Conservation (phyloP, 2,888 invertebrate species). For the Nycteola revayana region DNA sequence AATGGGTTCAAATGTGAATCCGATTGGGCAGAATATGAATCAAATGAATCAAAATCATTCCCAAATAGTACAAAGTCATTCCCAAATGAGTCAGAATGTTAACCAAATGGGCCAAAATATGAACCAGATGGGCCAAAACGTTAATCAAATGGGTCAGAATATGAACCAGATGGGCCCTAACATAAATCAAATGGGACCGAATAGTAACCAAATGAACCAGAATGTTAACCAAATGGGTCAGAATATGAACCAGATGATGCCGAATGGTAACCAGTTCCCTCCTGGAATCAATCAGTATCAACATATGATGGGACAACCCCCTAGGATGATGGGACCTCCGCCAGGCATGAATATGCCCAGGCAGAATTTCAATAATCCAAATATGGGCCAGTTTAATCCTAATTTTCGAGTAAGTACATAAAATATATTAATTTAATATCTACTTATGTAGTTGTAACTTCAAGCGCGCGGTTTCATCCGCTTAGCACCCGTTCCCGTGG, state of each 20-base stretch:
- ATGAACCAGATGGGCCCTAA: conserved; percentile 38
- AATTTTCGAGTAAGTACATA: conserved; percentile 77
- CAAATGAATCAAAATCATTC: conserved; percentile 41
- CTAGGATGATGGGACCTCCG: conserved; percentile 66
- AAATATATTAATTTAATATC: no score
- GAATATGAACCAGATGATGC: conserved; percentile 31
- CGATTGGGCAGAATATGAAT: conserved; percentile 39
- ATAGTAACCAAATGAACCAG: conserved; percentile 34
- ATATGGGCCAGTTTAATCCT: conserved; percentile 59
- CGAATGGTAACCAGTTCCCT: conserved; percentile 63
- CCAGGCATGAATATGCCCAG: conserved; percentile 66
- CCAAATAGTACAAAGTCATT: conserved; percentile 32
- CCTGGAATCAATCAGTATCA: conserved; percentile 56
- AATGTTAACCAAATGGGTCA: conserved; percentile 42
- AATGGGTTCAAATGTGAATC: conserved; percentile 33
- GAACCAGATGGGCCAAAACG: conserved; percentile 38
- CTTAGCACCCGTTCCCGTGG: no score
- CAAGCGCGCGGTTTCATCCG: no score
- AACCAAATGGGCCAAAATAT: conserved; percentile 36
- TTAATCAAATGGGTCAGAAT: conserved; percentile 44
- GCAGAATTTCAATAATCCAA: conserved; percentile 59
- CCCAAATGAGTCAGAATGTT: conserved; percentile 44
- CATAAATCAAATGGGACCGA: conserved; percentile 42
- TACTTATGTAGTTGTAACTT: no score
- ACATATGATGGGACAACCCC: conserved; percentile 61